Percentiles rank a stretch among this genome's conserved stretches.
phyloP scores from a whole-genome alignment of 2,113 vertebrate genomes.

The Scopus umbretta region DNA sequence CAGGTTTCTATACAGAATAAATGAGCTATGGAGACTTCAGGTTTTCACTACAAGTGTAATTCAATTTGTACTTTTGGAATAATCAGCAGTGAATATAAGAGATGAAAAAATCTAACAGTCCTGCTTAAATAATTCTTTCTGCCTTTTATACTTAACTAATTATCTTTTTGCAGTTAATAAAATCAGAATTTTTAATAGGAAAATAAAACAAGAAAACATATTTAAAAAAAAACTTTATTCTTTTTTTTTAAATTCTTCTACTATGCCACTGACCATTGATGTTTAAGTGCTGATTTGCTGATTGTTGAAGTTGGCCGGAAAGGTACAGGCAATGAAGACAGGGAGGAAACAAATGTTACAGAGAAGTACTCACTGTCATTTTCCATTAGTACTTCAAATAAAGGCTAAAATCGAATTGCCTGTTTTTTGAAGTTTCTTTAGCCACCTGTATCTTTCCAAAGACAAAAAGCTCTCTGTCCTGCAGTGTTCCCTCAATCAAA shows the following conservation, averaged over 20 bases:
- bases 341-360: not conserved
- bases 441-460: not conserved
- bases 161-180: not conserved
- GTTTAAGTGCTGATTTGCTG: not conserved
- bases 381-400: not conserved
- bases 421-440: not conserved
- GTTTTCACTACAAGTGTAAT: slow-evolving; percentile 19
- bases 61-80: not conserved
- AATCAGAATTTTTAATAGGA: not conserved
- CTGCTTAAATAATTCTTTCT: not conserved
- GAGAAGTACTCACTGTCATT: not conserved
- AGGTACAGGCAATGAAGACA: not conserved
- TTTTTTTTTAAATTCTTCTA: not conserved
- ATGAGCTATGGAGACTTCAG: not conserved
- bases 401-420: not conserved
- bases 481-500: not conserved
- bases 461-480: not conserved
- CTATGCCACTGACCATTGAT: not conserved
- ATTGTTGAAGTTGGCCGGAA: not conserved
- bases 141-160: not conserved
- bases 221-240: not conserved
- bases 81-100: not conserved
- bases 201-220: not conserved
- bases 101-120: not conserved
- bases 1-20: not conserved